Evolutionary conservation across 2,797 vertebrate genomes (phyloP), one percentile per base, ranked within the genome.

Genomic region (Gymnopithys bicolor): DNA sequence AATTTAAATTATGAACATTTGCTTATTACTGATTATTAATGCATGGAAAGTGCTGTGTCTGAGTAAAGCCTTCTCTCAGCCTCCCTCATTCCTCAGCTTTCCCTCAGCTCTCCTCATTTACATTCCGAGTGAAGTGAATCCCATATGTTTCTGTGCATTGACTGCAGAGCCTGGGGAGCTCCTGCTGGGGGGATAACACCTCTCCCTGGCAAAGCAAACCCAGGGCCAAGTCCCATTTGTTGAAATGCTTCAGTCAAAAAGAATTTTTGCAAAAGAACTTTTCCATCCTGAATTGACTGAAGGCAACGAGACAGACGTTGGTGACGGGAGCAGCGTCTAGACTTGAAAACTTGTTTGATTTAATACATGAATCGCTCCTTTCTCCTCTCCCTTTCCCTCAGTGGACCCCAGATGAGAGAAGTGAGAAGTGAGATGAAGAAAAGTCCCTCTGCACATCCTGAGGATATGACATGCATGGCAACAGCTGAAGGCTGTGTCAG

Each of bases 21-120:
- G 69, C 88, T 84, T 92, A 85, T 96, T 85, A 87, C 84, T 92
- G 84, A 87, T 93, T 90, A 96, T 95, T 93, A 97, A 95, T 95
- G 77, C 81, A 89, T 77, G 70, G 93, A 16, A 93, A 94, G 77
- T 82, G 64, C 89, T 88, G 76, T 66, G 62, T 92, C 39, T 91
- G 88, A 94, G 71, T 96, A 94, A 92, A 77, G 68, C 75, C 68
- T 83, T 94, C 75, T 64, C 66, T 49, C 78, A 87, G 66, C 89
- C 93, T 87, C 22, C 81, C 79, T 94, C 68, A 37, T 92, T 87
- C 85, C 90, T 95, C 43, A 6, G 85, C 62, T 95, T 94, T 81
- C 84, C 89, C 84, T 92, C 84, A 68, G 84, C 86, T 74, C 43
- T 70, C 19, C 75, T 93, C 84, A 85, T 94, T 89, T 77, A 60